Base-by-base conservation (phyloP, 2,888 invertebrate genomes). In the Parelbella ahira region DNA sequence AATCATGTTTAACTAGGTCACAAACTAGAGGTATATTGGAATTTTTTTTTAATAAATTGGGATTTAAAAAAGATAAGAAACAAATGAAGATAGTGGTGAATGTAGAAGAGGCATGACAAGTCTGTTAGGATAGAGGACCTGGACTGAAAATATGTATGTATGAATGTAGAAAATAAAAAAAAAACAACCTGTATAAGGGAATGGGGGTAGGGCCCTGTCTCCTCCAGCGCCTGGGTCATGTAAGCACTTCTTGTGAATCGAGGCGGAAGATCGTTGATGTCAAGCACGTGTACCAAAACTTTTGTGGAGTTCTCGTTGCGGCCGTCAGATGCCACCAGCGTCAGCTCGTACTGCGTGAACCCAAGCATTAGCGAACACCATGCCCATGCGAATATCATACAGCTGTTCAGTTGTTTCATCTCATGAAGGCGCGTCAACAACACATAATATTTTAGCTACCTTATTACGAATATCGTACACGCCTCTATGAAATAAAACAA, bases 201-300 rank as follows among this genome's bases (percentile, higher is more conserved):
- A 63, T 89, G 88, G 45, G 93, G 94, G 71, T 92, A 93, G 51
- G 92, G 91, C 60, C 92, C 92, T 60, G 91, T 90, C 79, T 95
- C 95, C 78, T 95, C 95, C 51, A 92, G 89, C 57, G 94, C 91
- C 51, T 91, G 90, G 33, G 93, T 91, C 67, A 91, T 80, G 88
- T 95, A 95, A 43, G 90, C 77, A 54, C 91, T 90, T 68, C 91
- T 89, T 51, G 92, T 90, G 82, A 95, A 94, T 58, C 90, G 90
- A 15, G 97, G 97, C 37, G 96, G 94, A 64, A 96, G 90, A 84
- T 97, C 97, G 88, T 97, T 97, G 68, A 94, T 93, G 82, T 97
- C 96, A 60, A 93, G 91, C 58, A 96, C 91, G 70, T 92, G 91
- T 62, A 97, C 93, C 63, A 94, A 90, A 56, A 97, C 93, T 47